Percentiles rank a stretch among this genome's conserved stretches.
These are phyloP conservation scores for Anableps anableps DNA, from an alignment of 2,797 vertebrate genomes.

Conservation along the genomic window DNA sequence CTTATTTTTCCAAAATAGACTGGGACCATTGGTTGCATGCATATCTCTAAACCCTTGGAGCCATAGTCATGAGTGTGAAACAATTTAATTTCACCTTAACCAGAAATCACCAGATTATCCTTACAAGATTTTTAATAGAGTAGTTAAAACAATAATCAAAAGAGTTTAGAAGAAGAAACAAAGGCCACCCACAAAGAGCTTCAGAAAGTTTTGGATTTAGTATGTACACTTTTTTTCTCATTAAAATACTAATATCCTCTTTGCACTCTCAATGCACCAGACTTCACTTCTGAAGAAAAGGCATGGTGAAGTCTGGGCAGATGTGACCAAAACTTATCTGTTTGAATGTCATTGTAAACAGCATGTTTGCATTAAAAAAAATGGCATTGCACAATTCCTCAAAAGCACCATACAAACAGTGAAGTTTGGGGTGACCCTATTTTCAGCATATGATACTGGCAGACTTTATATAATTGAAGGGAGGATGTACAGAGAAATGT, in stretches of 20 bases:
- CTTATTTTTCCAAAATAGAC: neutral
- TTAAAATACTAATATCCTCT: no score
- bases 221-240: no score
- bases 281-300: no score
- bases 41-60: neutral
- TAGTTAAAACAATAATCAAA: neutral
- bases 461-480: neutral
- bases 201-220: neutral
- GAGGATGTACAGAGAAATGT: neutral
- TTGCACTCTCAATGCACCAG: no score
- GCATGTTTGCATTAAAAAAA: no score
- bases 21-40: no score
- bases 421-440: neutral
- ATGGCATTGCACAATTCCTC: no score
- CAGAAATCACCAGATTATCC: no score
- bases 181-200: neutral
- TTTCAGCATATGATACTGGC: no score
- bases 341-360: no score
- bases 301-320: neutral
- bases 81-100: neutral
- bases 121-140: neutral
- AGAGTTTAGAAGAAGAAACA: neutral
- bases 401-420: no score
- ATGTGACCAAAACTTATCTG: neutral
- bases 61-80: neutral